phyloP scores from a whole-genome alignment of 2,113 vertebrate genomes.

The Lepus europaeus region DNA sequence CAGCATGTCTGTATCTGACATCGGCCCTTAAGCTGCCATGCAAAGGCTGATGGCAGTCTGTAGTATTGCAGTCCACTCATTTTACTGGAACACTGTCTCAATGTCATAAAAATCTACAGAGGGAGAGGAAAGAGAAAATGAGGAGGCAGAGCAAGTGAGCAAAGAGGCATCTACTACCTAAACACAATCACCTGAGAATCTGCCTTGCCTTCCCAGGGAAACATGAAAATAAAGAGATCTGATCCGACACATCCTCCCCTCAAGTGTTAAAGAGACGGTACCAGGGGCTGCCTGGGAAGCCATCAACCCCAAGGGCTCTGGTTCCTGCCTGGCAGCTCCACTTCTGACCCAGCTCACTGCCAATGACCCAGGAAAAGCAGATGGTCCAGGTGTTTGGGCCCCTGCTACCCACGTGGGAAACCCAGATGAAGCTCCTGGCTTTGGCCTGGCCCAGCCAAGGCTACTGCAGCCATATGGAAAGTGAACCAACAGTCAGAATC shows the following conservation, averaged over 20 bases:
- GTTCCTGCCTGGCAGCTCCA: no score
- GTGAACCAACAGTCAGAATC: no score
- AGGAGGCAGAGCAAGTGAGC: not conserved
- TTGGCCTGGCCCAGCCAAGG: no score
- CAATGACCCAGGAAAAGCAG: no score
- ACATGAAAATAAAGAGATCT: not conserved
- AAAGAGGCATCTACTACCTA: slow-evolving; percentile 12
- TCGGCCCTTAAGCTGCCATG: slow-evolving; percentile 51
- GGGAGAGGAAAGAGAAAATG: not conserved
- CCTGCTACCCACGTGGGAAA: no score
- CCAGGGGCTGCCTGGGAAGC: no score
- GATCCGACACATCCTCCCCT: not conserved
- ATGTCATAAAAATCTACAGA: slow-evolving; percentile 29
- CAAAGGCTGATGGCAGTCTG: slow-evolving; percentile 59
- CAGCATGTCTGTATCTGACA: slow-evolving; percentile 35
- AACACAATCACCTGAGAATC: not conserved
- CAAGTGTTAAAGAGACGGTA: not conserved
- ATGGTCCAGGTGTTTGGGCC: no score
- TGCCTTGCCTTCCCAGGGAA: not conserved
- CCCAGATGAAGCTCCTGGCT: no score
- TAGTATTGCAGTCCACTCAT: not conserved
- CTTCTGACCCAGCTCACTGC: no score
- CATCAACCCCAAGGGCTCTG: no score
- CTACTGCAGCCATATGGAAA: no score
- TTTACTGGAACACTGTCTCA: not conserved